Percentiles rank a stretch among this genome's conserved stretches.
Conservation (phyloP, 2,797 vertebrate species). For the Myotis vivesi region DNA sequence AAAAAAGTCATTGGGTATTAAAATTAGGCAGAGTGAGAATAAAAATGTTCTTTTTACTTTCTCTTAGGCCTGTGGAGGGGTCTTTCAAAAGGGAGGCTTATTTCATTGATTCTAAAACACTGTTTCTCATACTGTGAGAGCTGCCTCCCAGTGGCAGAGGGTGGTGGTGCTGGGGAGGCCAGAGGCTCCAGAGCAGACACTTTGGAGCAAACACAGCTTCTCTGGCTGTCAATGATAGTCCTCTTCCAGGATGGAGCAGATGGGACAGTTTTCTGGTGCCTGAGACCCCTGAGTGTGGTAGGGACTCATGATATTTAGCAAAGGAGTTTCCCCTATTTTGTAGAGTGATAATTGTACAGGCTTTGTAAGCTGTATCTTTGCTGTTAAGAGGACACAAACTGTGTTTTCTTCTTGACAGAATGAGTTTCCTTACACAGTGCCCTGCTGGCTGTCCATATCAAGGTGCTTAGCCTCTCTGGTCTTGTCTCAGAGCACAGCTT, state of each 20-base stretch:
- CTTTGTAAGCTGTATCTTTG: background rate
- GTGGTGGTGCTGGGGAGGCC: background rate
- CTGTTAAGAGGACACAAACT: background rate
- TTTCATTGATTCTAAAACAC: background rate
- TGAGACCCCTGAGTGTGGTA: background rate
- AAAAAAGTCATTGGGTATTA: background rate
- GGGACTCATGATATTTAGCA: background rate
- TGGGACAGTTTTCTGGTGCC: background rate
- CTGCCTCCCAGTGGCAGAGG: background rate
- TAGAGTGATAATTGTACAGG: background rate
- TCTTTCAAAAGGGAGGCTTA: constrained; percentile 5
- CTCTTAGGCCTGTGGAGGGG: background rate
- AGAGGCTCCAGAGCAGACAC: background rate
- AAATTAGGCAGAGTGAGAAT: background rate
- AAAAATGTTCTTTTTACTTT: background rate
- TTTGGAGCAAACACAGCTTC: background rate
- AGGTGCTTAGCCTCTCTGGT: background rate
- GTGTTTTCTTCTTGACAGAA: background rate
- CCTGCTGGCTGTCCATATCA: background rate
- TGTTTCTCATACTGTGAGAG: background rate
- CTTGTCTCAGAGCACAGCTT: background rate
- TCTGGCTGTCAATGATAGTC: fast-evolving
- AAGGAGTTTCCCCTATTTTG: background rate
- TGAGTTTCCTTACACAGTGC: too few relatives aligned
- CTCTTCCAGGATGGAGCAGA: background rate